phyloP scores from a whole-genome alignment of 2,888 invertebrate species.

The Crioceris asparagi region DNA sequence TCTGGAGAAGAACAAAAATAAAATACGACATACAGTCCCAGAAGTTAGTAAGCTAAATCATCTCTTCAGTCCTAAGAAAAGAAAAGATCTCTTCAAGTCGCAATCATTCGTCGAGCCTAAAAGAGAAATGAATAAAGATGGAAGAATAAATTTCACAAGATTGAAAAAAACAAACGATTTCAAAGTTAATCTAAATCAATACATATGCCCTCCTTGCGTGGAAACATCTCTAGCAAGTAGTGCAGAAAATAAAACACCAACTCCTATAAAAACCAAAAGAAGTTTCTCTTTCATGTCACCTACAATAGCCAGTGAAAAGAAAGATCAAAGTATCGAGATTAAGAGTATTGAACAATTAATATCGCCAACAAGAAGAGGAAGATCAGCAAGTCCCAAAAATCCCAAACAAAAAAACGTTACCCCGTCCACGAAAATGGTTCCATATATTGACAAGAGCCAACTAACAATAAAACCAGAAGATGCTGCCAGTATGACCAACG shows the following conservation, averaged over 20 bases:
- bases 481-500: no score
- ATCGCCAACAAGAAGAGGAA: constrained; percentile 26
- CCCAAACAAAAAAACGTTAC: constrained; percentile 3
- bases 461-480: constrained; percentile 8
- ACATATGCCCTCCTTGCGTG: no score
- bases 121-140: no score
- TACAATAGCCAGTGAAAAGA: constrained; percentile 32
- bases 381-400: constrained; percentile 28
- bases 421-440: constrained; percentile 17
- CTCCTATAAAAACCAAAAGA: constrained; percentile 10
- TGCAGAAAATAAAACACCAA: not conserved
- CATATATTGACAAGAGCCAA: constrained; percentile 25
- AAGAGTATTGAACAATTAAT: constrained; percentile 24
- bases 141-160: no score
- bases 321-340: constrained; percentile 28
- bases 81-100: not conserved
- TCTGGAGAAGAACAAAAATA: constrained; percentile 19
- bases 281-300: constrained; percentile 31
- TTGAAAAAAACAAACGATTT: no score
- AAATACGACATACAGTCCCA: constrained; percentile 6
- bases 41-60: constrained; percentile 1
- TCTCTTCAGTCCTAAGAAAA: no score
- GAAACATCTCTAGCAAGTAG: no score
- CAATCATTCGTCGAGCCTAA: constrained; percentile 1
- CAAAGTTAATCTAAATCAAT: no score